Evolutionary conservation across 2,113 vertebrate genomes (phyloP).

Genomic region (Thalassoma bifasciatum): DNA sequence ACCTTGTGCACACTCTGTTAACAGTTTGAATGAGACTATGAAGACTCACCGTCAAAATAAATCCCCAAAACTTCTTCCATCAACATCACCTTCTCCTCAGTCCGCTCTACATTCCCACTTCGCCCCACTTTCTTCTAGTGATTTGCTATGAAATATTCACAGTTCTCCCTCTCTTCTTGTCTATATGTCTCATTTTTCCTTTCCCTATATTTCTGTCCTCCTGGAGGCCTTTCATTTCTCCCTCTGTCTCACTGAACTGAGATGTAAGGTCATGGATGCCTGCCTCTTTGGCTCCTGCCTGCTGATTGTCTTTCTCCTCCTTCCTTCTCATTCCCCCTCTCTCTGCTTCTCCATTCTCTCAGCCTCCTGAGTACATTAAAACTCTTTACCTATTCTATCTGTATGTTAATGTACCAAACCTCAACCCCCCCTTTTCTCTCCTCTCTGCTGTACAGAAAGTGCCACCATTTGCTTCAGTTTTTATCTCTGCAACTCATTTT

Average conservation of each 20-base stretch:
- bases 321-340: constrained; percentile 60
- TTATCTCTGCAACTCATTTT: constrained; percentile 88
- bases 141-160: constrained; percentile 31
- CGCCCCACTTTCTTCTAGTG: constrained; percentile 42
- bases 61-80: neutral
- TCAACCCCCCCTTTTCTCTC: constrained; percentile 77
- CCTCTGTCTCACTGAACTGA: constrained; percentile 63
- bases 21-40: neutral
- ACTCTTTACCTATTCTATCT: constrained; percentile 98
- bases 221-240: constrained; percentile 63
- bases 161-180: constrained; percentile 21
- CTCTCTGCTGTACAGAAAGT: constrained; percentile 74
- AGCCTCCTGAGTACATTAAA: constrained; percentile 92
- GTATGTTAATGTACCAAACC: constrained; percentile 92
- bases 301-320: constrained; percentile 90
- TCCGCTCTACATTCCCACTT: constrained; percentile 22
- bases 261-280: constrained; percentile 87
- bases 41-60: neutral
- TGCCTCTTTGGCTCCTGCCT: constrained; percentile 85
- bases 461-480: constrained; percentile 92
- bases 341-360: constrained; percentile 73
- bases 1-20: neutral
- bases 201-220: constrained; percentile 58
- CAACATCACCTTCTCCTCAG: constrained; percentile 58
- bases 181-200: constrained; percentile 35